Conservation (phyloP, 2,113 vertebrate genomes). For the Odocoileus virginianus region DNA sequence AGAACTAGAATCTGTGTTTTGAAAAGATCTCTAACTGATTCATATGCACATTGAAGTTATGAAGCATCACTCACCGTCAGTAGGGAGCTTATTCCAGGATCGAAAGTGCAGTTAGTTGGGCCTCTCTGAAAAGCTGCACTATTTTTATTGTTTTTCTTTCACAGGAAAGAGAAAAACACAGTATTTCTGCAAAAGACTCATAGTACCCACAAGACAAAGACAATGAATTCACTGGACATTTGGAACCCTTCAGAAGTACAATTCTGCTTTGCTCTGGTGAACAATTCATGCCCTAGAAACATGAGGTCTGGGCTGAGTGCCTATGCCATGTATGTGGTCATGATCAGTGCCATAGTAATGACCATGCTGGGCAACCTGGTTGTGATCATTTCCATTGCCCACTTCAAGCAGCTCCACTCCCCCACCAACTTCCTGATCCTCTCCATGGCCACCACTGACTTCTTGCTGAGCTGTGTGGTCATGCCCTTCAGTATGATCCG, state of each 20-base stretch:
- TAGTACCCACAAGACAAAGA: not conserved
- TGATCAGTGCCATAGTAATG: not conserved
- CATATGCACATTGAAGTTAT: fast-evolving
- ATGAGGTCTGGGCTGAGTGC: not conserved
- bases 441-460: constrained; percentile 58
- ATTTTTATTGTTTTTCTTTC: not conserved
- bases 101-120: not conserved
- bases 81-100: not conserved
- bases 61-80: not conserved
- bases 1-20: not conserved
- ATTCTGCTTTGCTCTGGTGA: constrained; percentile 44
- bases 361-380: constrained; percentile 39
- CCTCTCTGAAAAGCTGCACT: not conserved
- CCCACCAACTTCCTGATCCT: constrained; percentile 69
- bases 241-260: not conserved
- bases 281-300: constrained; percentile 49
- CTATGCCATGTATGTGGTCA: not conserved
- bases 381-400: constrained; percentile 48
- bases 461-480: constrained; percentile 46
- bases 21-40: not conserved
- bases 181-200: not conserved
- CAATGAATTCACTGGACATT: not conserved
- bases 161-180: not conserved
- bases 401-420: constrained; percentile 65
- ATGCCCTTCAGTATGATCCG: constrained; percentile 62